These are phyloP conservation scores for Ariopsis seemanni DNA, from an alignment of 2,113 vertebrate species.

Conservation along the genomic window DNA sequence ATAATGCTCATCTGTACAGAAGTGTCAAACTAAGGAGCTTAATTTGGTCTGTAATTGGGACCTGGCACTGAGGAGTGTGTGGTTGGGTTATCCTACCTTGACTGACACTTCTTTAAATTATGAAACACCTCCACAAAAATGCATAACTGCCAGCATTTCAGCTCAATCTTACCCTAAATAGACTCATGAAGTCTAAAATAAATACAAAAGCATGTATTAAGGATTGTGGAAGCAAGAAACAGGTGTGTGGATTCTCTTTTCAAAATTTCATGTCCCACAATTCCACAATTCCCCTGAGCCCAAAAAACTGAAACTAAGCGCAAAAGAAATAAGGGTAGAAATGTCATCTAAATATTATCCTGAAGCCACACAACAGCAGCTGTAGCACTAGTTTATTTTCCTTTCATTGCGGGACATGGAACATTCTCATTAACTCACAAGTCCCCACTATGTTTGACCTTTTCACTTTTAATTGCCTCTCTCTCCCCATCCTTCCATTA, in stretches of 20 bases:
- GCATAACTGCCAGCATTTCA: not conserved
- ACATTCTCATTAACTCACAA: conserved; percentile 50
- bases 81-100: not conserved
- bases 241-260: conserved; percentile 10
- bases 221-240: not conserved
- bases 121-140: not conserved
- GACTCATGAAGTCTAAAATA: conserved; percentile 13
- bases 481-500: conserved; percentile 33
- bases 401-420: conserved; percentile 44
- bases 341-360: conserved; percentile 57
- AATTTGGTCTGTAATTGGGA: not conserved
- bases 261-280: conserved; percentile 37
- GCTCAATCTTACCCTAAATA: not conserved
- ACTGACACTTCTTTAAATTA: conserved; percentile 14
- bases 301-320: conserved; percentile 7
- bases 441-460: conserved; percentile 44
- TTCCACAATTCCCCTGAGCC: conserved; percentile 21
- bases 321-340: conserved; percentile 42
- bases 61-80: not conserved
- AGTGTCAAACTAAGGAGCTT: not conserved
- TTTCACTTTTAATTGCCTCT: conserved; percentile 39
- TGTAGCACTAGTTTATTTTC: conserved; percentile 51
- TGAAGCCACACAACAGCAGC: conserved; percentile 39
- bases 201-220: conserved; percentile 8
- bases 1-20: not conserved